Percentiles rank a stretch among this genome's conserved stretches.
phyloP scores from a whole-genome alignment of 2,888 invertebrate genomes.

The Salticus scenicus region DNA sequence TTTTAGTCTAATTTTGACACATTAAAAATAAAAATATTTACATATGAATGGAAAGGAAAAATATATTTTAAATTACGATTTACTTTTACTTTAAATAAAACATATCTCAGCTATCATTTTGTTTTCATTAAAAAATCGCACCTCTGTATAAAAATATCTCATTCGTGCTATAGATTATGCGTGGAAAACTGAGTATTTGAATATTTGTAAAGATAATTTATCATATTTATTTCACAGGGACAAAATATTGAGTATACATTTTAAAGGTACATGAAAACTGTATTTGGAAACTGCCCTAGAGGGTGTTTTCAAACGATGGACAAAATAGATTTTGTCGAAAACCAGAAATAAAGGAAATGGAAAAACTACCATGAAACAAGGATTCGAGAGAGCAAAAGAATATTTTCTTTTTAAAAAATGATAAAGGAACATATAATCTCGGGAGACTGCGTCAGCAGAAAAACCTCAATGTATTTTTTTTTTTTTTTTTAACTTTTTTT shows the following conservation, averaged over 20 bases:
- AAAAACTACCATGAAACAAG: constrained; percentile 12
- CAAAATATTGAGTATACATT: neutral
- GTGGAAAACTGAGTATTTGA: neutral
- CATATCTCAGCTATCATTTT: no score
- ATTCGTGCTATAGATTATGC: no score
- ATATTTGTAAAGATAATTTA: neutral
- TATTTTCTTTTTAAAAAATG: neutral
- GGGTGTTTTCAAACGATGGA: constrained; percentile 6
- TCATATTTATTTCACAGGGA: neutral
- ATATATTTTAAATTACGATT: no score
- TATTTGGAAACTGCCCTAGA: neutral
- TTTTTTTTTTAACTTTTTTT: neutral
- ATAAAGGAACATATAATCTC: constrained; percentile 9
- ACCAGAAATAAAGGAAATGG: constrained; percentile 10
- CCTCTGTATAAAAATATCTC: no score
- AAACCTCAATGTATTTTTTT: neutral
- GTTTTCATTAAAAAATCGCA: no score
- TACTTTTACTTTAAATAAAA: no score
- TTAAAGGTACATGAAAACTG: constrained; percentile 8
- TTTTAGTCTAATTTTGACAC: no score
- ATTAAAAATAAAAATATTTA: no score
- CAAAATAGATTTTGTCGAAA: constrained; percentile 4
- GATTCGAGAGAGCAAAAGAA: neutral
- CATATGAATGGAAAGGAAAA: no score
- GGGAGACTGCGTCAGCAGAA: neutral